Percentiles rank a stretch among this genome's conserved stretches.
phyloP scores from a whole-genome alignment of 2,797 vertebrate genomes.

The Myotis vivesi region DNA sequence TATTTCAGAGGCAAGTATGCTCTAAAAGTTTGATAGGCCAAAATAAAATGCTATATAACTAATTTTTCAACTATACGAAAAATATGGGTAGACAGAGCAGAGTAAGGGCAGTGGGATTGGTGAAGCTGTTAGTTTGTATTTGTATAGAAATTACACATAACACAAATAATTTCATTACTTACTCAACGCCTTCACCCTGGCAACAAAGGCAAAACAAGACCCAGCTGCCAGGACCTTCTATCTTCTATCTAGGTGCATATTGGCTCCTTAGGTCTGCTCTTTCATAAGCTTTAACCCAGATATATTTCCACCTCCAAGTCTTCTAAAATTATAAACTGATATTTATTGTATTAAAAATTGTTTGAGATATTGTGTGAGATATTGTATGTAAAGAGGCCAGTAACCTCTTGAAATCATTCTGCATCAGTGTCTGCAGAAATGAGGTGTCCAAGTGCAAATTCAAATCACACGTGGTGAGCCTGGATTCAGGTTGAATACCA shows the following conservation, averaged over 20 bases:
- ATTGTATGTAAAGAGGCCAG: background rate
- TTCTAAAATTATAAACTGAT: background rate
- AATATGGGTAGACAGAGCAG: background rate
- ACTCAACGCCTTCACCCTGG: background rate
- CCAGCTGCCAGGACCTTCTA: too few relatives aligned
- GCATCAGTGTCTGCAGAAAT: fast-evolving
- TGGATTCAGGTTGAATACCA: background rate
- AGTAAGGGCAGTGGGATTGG: background rate
- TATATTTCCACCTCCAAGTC: background rate
- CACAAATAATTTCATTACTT: background rate
- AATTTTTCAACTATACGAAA: background rate
- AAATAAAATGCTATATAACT: background rate
- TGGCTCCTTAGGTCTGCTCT: background rate
- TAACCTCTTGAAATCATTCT: background rate
- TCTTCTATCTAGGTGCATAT: fast-evolving
- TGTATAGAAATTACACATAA: background rate
- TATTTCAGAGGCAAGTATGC: background rate
- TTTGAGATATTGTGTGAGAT: background rate
- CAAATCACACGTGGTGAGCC: background rate
- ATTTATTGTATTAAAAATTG: background rate
- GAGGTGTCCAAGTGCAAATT: background rate
- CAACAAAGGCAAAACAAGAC: background rate
- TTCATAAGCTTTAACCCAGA: background rate
- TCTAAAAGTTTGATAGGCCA: background rate
- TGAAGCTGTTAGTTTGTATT: background rate